These are phyloP conservation scores for Cephus cinctus DNA, from an alignment of 1,140 invertebrate genomes.

Conservation along the genomic window DNA sequence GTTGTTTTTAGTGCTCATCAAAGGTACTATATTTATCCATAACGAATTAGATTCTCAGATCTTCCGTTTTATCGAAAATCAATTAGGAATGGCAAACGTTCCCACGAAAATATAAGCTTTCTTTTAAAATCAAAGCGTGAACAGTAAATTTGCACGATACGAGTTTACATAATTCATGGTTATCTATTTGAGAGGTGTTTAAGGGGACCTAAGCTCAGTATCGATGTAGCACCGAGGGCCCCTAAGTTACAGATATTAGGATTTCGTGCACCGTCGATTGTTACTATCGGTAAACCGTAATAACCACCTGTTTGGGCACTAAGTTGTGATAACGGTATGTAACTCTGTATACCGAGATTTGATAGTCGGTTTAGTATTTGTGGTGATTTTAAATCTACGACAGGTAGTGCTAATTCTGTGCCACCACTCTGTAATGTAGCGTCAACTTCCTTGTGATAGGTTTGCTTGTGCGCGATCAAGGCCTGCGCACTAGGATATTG, in stretches of 20 bases:
- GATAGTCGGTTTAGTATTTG: constrained; percentile 63
- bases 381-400: constrained; percentile 70
- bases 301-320: constrained; percentile 62
- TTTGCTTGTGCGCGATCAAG: constrained; percentile 67
- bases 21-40: too few species aligned
- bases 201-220: constrained; percentile 69
- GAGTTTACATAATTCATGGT: too few species aligned
- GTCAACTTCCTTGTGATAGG: constrained; percentile 63
- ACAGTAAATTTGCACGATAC: too few species aligned
- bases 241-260: constrained; percentile 61
- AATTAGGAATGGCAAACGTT: too few species aligned
- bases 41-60: too few species aligned
- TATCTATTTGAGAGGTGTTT: constrained; percentile 62
- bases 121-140: too few species aligned
- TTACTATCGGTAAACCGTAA: constrained; percentile 72
- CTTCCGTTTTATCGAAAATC: too few species aligned
- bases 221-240: constrained; percentile 65
- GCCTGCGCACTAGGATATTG: constrained; percentile 68
- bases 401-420: constrained; percentile 67
- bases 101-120: too few species aligned
- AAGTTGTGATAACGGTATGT: constrained; percentile 69
- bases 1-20: too few species aligned
- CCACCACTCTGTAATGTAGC: constrained; percentile 41
- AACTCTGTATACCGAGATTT: constrained; percentile 70
- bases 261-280: constrained; percentile 65